Percentiles rank a stretch among this genome's conserved stretches.
phyloP scores from a whole-genome alignment of 2,888 invertebrate genomes.

The Subacronicta megacephala region DNA sequence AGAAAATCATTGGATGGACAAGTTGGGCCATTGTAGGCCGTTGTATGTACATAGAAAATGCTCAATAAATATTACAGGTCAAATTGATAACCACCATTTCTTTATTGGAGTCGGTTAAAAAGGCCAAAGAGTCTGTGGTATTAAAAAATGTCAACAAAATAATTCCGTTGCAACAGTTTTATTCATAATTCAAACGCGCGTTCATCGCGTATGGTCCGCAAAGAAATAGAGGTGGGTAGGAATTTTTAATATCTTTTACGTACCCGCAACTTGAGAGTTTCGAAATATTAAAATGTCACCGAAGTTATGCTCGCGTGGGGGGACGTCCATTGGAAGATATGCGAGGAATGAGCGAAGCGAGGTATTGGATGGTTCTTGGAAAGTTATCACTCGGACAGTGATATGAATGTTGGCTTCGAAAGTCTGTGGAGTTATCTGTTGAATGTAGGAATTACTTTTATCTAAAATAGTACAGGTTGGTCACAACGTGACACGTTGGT shows the following conservation, averaged over 20 bases:
- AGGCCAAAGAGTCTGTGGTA: not conserved
- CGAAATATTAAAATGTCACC: constrained; percentile 70
- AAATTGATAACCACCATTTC: too few relatives aligned
- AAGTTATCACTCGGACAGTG: not conserved
- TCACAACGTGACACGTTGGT: too few relatives aligned
- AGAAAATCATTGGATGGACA: too few relatives aligned
- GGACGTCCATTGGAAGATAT: constrained; percentile 42
- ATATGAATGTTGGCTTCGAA: not conserved
- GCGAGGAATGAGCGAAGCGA: constrained; percentile 21
- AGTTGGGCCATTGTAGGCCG: too few relatives aligned
- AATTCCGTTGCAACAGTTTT: constrained; percentile 22
- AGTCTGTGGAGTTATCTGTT: not conserved
- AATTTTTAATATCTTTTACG: constrained; percentile 73
- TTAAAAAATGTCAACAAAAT: constrained; percentile 13
- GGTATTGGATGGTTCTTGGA: constrained; percentile 9
- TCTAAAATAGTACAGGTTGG: too few relatives aligned
- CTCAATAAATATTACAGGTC: too few relatives aligned
- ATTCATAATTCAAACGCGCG: constrained; percentile 37
- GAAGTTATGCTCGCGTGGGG: constrained; percentile 60
- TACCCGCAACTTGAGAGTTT: constrained; percentile 50
- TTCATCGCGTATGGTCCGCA: constrained; percentile 24
- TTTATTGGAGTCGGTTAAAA: too few relatives aligned
- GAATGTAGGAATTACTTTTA: not conserved
- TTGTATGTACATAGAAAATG: too few relatives aligned
- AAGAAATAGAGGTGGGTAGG: constrained; percentile 54